Conservation (phyloP, 2,113 vertebrate species). For the Bombycilla garrulus region DNA sequence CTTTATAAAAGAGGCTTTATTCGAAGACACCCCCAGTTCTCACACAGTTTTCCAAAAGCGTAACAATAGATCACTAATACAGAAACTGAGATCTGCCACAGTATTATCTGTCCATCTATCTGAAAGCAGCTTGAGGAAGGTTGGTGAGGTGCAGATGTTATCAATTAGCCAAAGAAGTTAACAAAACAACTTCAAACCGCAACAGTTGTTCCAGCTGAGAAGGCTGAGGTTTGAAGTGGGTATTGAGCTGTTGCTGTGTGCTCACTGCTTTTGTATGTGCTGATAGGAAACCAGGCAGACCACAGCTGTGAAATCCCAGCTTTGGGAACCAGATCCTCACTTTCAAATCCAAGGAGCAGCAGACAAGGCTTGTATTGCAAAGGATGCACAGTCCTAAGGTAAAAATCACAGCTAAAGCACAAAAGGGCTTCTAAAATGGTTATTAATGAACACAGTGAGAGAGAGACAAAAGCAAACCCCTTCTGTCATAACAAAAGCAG, state of each 20-base stretch:
- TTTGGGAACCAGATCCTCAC: background rate
- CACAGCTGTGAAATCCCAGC: conserved; percentile 42
- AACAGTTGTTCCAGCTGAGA: conserved; percentile 49
- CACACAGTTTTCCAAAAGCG: background rate
- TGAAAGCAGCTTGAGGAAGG: background rate
- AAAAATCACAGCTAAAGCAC: background rate
- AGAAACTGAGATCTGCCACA: background rate
- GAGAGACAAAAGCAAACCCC: background rate
- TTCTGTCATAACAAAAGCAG: background rate
- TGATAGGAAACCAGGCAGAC: conserved; percentile 4
- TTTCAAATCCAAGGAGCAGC: background rate
- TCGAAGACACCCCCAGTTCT: background rate
- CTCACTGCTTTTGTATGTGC: background rate
- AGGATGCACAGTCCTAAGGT: background rate
- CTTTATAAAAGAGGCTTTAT: background rate
- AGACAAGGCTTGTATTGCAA: background rate
- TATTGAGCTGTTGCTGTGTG: background rate
- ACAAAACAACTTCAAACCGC: conserved; percentile 37
- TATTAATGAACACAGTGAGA: background rate
- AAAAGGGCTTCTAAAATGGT: background rate
- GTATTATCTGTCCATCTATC: background rate
- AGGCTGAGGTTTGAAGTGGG: background rate
- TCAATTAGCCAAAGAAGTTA: conserved; percentile 53
- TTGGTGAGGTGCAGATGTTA: conserved; percentile 39
- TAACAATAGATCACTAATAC: background rate